phyloP scores from a whole-genome alignment of 2,113 vertebrate species.

The Setophaga coronata region DNA sequence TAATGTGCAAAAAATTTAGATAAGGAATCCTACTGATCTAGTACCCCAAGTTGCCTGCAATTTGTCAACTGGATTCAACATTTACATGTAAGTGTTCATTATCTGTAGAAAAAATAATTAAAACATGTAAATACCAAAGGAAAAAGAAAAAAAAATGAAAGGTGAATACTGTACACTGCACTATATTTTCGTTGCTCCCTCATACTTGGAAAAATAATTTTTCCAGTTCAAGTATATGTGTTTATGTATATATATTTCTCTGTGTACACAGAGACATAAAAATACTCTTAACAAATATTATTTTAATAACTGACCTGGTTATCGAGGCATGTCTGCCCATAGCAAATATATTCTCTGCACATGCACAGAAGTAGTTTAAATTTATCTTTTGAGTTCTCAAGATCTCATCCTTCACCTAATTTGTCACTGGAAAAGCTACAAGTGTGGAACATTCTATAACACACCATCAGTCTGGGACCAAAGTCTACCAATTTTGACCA shows the following conservation, averaged over 20 bases:
- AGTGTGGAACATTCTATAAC: not conserved
- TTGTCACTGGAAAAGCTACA: not conserved
- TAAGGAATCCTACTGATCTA: conserved; percentile 53
- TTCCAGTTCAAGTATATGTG: not conserved
- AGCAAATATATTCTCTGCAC: not conserved
- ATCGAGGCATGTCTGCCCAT: not conserved
- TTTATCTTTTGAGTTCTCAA: not conserved
- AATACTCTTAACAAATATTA: not conserved
- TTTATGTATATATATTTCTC: not conserved
- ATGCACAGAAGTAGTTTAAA: not conserved
- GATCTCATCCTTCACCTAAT: not conserved
- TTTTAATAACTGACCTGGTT: not conserved
- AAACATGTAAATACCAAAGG: not conserved
- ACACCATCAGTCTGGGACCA: not conserved
- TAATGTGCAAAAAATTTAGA: conserved; percentile 71
- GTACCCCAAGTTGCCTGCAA: not conserved
- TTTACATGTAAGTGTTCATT: not conserved
- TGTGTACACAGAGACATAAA: not conserved
- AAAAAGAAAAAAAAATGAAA: not conserved
- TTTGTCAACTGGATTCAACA: not conserved
- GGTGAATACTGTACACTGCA: not conserved
- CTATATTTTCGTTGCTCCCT: not conserved
- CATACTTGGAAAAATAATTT: not conserved
- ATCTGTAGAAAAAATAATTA: not conserved
- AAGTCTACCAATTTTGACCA: not conserved